Conservation (phyloP, 2,797 vertebrate genomes). For the Enteromius viviparus region DNA sequence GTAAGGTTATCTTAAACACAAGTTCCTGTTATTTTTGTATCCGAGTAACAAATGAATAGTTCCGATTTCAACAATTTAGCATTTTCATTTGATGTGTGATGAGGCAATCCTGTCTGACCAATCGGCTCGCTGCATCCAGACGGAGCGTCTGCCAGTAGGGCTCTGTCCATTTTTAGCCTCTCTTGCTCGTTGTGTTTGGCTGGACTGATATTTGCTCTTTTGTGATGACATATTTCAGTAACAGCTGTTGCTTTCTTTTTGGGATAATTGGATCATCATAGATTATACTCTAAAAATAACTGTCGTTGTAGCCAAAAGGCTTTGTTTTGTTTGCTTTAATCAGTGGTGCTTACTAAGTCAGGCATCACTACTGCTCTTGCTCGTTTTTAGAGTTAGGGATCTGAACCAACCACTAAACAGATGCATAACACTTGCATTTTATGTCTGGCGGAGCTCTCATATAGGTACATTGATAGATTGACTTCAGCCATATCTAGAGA, state of each 20-base stretch:
- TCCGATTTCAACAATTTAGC: neutral
- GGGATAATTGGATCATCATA: constrained; percentile 16
- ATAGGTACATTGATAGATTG: neutral
- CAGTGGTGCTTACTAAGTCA: neutral
- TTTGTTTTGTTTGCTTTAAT: constrained; percentile 5
- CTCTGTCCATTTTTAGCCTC: constrained; percentile 52
- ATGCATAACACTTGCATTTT: neutral
- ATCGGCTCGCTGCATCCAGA: constrained; percentile 28
- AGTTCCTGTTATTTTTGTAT: neutral
- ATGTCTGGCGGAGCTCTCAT: neutral
- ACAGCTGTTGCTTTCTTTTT: constrained; percentile 33
- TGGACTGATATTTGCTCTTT: neutral
- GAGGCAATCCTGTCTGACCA: constrained; percentile 42
- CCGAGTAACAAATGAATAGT: neutral
- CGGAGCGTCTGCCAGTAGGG: neutral
- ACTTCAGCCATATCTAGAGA: neutral
- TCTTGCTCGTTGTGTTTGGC: constrained; percentile 10
- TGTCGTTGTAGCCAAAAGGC: neutral
- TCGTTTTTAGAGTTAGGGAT: neutral
- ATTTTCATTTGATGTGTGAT: neutral
- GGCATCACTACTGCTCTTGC: neutral
- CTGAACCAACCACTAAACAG: neutral
- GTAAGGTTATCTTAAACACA: neutral
- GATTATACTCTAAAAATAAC: constrained; percentile 4
- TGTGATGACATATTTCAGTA: constrained; percentile 4